Base-by-base conservation (phyloP, 2,888 invertebrate genomes). In the Neoascia interrupta region DNA sequence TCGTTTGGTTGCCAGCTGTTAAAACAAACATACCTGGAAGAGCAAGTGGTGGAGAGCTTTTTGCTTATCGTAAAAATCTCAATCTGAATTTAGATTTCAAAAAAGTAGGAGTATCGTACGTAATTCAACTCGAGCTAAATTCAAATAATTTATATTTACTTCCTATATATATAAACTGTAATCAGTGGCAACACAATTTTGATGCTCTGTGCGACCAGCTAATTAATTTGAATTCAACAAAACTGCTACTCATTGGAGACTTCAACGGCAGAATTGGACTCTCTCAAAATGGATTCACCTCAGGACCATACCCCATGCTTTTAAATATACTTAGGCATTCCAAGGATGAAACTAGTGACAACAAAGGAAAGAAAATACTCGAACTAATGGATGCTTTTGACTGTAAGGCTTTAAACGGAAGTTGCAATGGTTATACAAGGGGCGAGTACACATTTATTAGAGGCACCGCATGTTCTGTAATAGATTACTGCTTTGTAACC, bases 401-500 rank as follows among this genome's bases (percentile, higher is more conserved):
- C 16, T 43, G 56, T 16, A n/a, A 16, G n/a, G 23, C 36, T 11
- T 16, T 43, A 23, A 53, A 53, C 34, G 51, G 63, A 23, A 34
- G 51, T 5, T 63, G 41, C 5, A 4, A 23, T 10, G 51, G 63
- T 5, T 51, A 63, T 15, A 2, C 8, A 5, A 1, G 2, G 18
- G 45, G 28, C 0, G 23, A 54, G n/a, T 18, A 16, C 8, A 54
- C 45, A 1, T 64, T 64, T 53, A 6, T 64, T 1, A 23, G 56
- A 1, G 66, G 47, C 2, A 31, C 47, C 2, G 19, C 21, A 31
- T 39, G 21, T 11, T 66, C 66, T 0, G 54, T 47, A 2, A 56
- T 47, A 4, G 47, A 56, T 13, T 45, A 64, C 23, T 15, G 63
- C 13, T 53, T 63, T 8, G 6, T 19, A 19, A 11, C 64, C 5